These are phyloP conservation scores for Margaritifera margaritifera DNA, from an alignment of 2,888 invertebrate species.

Conservation along the genomic window DNA sequence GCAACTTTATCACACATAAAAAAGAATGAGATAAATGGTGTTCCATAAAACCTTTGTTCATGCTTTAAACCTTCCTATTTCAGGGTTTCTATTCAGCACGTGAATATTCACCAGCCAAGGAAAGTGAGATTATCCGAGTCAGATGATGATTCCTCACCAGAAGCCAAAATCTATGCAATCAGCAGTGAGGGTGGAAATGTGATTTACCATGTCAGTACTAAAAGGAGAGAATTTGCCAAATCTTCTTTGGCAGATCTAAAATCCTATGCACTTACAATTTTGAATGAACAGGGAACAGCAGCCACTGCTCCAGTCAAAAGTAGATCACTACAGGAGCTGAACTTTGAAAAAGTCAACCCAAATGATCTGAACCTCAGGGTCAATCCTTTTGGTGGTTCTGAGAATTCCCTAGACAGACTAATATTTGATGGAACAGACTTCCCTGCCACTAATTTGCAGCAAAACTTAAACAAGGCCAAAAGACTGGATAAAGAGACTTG, in stretches of 20 bases:
- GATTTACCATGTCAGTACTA: conserved; percentile 73
- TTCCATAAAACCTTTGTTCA: neutral
- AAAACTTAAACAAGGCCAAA: conserved; percentile 53
- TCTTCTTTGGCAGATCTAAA: conserved; percentile 49
- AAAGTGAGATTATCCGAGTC: conserved; percentile 60
- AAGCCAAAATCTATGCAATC: conserved; percentile 84
- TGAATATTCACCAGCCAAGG: conserved; percentile 72
- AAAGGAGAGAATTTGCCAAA: conserved; percentile 71
- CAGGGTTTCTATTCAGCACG: conserved; percentile 75
- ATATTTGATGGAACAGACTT: conserved; percentile 65
- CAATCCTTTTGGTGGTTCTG: conserved; percentile 78
- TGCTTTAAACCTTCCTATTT: conserved; percentile 17
- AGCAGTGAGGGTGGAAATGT: conserved; percentile 88
- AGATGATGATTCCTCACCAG: conserved; percentile 57
- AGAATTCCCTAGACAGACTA: conserved; percentile 64
- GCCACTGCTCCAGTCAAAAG: conserved; percentile 58
- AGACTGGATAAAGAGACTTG: conserved; percentile 67
- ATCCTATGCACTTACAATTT: conserved; percentile 77
- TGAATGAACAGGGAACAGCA: conserved; percentile 67
- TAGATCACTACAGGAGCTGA: conserved; percentile 74
- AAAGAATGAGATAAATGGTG: too few species aligned
- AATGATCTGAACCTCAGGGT: conserved; percentile 80
- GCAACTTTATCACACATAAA: too few species aligned
- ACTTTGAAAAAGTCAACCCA: conserved; percentile 74
- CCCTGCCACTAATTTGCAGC: conserved; percentile 44